Base-by-base conservation (phyloP, 2,888 invertebrate species). In the Morpho deidamia region DNA sequence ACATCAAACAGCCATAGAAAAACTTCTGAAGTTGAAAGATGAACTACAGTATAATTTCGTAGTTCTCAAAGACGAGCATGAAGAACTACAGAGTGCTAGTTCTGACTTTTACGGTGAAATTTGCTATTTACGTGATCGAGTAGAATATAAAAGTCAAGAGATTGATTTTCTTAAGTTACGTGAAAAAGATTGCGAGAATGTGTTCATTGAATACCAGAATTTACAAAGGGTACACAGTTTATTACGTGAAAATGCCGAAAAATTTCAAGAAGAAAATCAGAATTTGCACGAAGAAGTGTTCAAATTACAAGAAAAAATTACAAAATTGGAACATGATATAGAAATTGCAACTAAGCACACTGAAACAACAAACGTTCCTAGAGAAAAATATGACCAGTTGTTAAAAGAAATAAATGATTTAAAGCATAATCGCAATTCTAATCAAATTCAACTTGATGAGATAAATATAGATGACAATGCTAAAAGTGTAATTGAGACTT, bases 1-100 rank as follows among this genome's bases (percentile, higher is more conserved):
- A 75, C 94, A 95, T 70, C 92, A 94, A 66, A 81, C 91, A 65
- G 95, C 94, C 0, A 92, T 94, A 78, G 92, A 92, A 60, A 90
- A 88, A 67, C 74, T 92, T 11, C 68, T 92, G 0, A 69, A 85
- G 5, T 66, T 92, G 39, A 93, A 92, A 65, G 87, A 80, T 43
- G 90, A 91, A 45, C 66, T 92, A 44, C 91, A 91, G 57, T 77
- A 78, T 9, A 92, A 91, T 65, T 90, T 91, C 46, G 84, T 85
- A 61, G 69, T 80, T 0, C 65, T 92, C 1, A 90, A 86, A 64
- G 76, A 81, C 45, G 88, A 91, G 58, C 83, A 90, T 45, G 81
- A 85, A 58, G 85, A 90, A 51, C 67, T 91, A 3, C 85, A 83
- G 64, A 80, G 65, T 47, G 72, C 84, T 44, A 91, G 91, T 64